These are phyloP conservation scores for Falco punctatus DNA, from an alignment of 2,113 vertebrate species.

Conservation along the genomic window DNA sequence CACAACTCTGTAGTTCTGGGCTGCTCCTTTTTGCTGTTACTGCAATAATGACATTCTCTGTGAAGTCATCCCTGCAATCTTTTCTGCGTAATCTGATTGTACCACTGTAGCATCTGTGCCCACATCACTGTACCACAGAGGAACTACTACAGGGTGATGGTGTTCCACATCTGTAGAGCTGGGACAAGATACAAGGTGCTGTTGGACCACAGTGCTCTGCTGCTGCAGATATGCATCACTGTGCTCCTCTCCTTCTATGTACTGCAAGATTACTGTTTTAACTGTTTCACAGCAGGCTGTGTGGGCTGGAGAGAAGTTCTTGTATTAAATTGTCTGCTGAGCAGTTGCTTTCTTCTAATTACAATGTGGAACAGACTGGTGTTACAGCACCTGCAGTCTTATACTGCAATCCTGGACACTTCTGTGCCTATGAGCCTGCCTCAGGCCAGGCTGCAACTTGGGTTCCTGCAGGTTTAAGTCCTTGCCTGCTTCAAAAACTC, in stretches of 20 bases:
- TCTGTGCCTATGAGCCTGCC: neutral
- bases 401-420: neutral
- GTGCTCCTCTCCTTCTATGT: neutral
- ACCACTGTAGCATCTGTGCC: neutral
- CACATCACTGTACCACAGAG: neutral
- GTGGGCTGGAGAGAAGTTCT: slow-evolving; percentile 37
- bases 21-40: slow-evolving; percentile 34
- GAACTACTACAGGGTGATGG: neutral
- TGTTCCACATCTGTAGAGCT: neutral
- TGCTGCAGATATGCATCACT: neutral
- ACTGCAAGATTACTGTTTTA: slow-evolving; percentile 26
- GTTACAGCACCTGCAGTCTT: neutral
- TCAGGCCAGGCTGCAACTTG: neutral
- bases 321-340: slow-evolving; percentile 5
- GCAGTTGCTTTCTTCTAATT: slow-evolving; percentile 9
- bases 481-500: neutral
- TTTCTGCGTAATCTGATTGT: neutral
- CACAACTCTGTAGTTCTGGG: neutral
- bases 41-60: neutral
- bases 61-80: slow-evolving; percentile 30
- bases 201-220: neutral
- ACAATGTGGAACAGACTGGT: neutral
- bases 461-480: neutral
- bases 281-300: slow-evolving; percentile 23
- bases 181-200: neutral